Base-by-base conservation (phyloP, 1,140 invertebrate genomes). In the Steinernema feltiae region DNA sequence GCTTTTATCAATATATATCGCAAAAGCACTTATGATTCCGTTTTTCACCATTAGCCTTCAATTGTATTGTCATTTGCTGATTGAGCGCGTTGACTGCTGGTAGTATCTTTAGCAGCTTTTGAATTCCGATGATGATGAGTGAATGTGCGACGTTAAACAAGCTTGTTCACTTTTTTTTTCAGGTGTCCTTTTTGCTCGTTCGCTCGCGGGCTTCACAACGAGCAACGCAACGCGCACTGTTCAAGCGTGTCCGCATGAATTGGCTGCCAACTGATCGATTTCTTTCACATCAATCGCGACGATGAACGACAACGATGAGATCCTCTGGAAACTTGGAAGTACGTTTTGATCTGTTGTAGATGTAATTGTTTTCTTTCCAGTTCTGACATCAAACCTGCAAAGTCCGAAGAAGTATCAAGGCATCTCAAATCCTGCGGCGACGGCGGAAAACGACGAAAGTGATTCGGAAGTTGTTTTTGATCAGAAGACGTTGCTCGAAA, bases 241-340 rank as follows among this genome's bases (percentile, higher is more conserved):
- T n/a, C 53, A 63, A 63, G 53, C 53, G 53, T 41, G n/a, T 21
- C 53, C 53, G 53, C 53, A 63, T 63, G 53, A 63, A 27, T 63
- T 63, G 53, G 53, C 12, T 63, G 53, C 53, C 7, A 63, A 15
- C 53, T 63, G 15, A 63, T 63, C 53, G 24, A 63, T 63, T 63
- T 63, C 53, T 15, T 27, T 63, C n/a, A 46, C 41, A 46, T 46
- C n/a, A n/a, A n/a, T 46, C n/a, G 41, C n/a, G 53, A 63, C 7
- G 12, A 63, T 63, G 53, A 63, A 63, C 24, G 53, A 63, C 53
- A 63, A 63, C 53, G 53, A 63, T 63, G 53, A 7, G 53, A 63
- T 63, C 53, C 53, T 63, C 3, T 63, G 53, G 53, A 63, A 63
- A 63, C 53, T 63, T 63, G 53, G 53, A 27, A 63, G 53, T 63